These are phyloP conservation scores for Chrysogorgia sp. DNA, from an alignment of 92 coral and sea anemone species.

Conservation along the genomic window DNA sequence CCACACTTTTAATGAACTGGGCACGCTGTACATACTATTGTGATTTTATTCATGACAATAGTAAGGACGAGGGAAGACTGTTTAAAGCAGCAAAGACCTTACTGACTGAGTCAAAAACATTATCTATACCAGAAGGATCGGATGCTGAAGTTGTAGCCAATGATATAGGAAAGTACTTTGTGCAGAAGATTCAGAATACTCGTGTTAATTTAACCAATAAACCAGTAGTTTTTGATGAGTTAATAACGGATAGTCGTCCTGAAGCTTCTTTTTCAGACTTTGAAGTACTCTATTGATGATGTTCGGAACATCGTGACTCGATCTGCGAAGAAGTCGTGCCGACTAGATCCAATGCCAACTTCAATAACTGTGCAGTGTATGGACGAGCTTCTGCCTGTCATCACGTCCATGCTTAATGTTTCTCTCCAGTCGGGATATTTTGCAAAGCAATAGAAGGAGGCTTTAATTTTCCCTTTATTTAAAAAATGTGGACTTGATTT, in stretches of 20 bases:
- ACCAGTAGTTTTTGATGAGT: conserved; percentile 21
- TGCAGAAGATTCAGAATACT: conserved; percentile 51
- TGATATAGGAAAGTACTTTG: conserved; percentile 57
- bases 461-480: conserved; percentile 47
- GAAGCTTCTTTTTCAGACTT: not conserved
- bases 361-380: no score
- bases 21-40: conserved; percentile 53
- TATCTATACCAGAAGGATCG: conserved; percentile 38
- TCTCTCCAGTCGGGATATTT: conserved; percentile 59
- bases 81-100: conserved; percentile 38
- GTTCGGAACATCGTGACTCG: conserved; percentile 11
- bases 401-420: conserved; percentile 50
- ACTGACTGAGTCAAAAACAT: conserved; percentile 52
- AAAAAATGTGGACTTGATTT: conserved; percentile 53
- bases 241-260: no score
- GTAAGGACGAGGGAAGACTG: conserved; percentile 53
- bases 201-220: conserved; percentile 18
- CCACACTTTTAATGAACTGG: conserved; percentile 57
- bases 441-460: no score
- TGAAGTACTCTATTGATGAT: conserved; percentile 16
- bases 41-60: conserved; percentile 47
- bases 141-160: conserved; percentile 41
- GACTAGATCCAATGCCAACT: not conserved
- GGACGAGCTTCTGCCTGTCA: conserved; percentile 54
- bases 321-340: conserved; percentile 2